Evolutionary conservation across 2,797 vertebrate genomes (phyloP).

Genomic region (Lates japonicus): DNA sequence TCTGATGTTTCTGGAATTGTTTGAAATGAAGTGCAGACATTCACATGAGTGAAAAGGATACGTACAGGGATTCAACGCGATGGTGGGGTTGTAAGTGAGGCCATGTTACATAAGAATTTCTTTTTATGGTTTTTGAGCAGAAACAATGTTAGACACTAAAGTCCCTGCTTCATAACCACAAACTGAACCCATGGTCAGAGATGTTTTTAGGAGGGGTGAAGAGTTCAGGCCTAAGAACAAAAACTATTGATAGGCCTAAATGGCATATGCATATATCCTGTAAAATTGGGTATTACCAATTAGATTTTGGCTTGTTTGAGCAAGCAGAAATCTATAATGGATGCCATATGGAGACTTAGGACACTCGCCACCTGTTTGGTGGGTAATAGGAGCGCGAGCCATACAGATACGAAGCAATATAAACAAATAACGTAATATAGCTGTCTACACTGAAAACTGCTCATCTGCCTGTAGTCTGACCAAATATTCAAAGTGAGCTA

Average conservation of each 20-base stretch:
- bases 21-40: slow-evolving; percentile 14
- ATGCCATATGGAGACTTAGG: background rate
- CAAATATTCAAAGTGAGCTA: background rate
- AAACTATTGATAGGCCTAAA: background rate
- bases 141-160: background rate
- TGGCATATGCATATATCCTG: background rate
- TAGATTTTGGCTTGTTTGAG: slow-evolving; percentile 1
- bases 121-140: background rate
- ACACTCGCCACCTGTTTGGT: background rate
- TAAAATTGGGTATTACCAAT: slow-evolving; percentile 6
- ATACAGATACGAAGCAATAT: background rate
- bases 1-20: background rate
- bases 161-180: background rate
- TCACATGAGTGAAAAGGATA: slow-evolving; percentile 10
- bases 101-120: background rate
- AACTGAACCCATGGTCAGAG: background rate
- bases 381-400: background rate
- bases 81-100: background rate
- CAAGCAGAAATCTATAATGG: slow-evolving; percentile 14
- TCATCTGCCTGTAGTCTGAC: background rate
- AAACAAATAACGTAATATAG: background rate
- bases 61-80: background rate
- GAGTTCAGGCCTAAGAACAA: background rate
- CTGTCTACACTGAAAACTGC: background rate
- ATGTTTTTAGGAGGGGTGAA: background rate